phyloP scores from a whole-genome alignment of 2,113 vertebrate genomes.

The Montifringilla adamsi region DNA sequence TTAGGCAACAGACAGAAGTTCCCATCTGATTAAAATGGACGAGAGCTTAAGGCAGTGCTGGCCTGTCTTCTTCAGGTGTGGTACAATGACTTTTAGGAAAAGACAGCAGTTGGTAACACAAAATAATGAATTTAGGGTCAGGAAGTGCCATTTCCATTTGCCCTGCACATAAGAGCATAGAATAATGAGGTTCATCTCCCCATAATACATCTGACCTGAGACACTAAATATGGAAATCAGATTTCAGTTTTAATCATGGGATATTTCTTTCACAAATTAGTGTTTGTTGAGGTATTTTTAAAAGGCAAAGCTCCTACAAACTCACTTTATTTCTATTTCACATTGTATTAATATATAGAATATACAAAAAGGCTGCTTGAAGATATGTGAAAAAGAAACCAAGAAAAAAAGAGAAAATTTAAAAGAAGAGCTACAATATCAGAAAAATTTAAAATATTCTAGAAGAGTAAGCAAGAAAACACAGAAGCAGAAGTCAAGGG shows the following conservation, averaged over 20 bases:
- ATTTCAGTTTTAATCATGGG: neutral
- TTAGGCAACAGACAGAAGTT: neutral
- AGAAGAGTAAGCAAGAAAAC: neutral
- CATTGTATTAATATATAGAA: neutral
- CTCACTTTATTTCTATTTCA: neutral
- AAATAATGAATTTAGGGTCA: neutral
- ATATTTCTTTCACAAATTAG: neutral
- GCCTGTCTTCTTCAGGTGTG: neutral
- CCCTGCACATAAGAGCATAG: neutral
- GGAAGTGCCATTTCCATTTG: neutral
- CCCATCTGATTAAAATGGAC: neutral
- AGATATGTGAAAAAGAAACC: neutral
- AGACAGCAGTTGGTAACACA: neutral
- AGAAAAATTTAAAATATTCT: neutral
- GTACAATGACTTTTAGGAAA: neutral
- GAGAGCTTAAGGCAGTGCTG: neutral
- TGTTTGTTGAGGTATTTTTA: neutral
- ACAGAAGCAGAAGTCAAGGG: neutral
- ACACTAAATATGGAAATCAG: neutral
- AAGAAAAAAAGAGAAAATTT: neutral
- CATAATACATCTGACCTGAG: neutral
- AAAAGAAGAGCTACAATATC: neutral
- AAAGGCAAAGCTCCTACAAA: neutral
- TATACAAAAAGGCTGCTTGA: neutral
- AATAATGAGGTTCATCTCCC: neutral